Conservation (phyloP, 2,888 invertebrate species). For the Heteromurus nitidus region DNA sequence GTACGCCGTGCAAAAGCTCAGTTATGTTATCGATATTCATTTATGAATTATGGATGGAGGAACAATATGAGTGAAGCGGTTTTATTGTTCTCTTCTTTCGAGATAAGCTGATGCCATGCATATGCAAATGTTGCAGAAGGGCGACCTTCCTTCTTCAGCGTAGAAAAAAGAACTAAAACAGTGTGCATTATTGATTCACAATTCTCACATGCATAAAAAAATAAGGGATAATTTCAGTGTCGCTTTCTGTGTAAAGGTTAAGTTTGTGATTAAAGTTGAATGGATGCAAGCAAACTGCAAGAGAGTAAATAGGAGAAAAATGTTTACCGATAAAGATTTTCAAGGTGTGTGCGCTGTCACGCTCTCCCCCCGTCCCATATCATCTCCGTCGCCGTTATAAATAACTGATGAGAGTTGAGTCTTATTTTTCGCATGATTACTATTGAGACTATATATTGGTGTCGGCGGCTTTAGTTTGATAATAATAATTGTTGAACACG, state of each 20-base stretch:
- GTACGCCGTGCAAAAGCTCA: not conserved
- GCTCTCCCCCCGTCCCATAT: conserved; percentile 13
- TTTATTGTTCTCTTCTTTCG: conserved; percentile 10
- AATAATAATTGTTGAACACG: too few relatives aligned
- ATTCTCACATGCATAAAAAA: conserved; percentile 36
- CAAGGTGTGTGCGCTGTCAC: conserved; percentile 51
- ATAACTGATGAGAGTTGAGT: not conserved
- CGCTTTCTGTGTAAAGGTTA: conserved; percentile 27
- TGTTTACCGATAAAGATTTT: conserved; percentile 37
- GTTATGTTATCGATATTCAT: not conserved
- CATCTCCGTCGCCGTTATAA: not conserved
- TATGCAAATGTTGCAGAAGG: not conserved
- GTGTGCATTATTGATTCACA: conserved; percentile 17
- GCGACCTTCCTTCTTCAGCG: not conserved
- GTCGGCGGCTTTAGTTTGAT: not conserved
- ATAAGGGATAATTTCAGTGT: not conserved
- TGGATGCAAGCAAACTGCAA: not conserved
- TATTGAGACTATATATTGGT: not conserved
- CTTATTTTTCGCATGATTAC: not conserved
- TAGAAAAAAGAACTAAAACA: too few relatives aligned
- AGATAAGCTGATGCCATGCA: not conserved
- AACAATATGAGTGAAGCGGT: conserved; percentile 14
- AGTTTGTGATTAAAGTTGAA: conserved; percentile 20
- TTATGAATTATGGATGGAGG: conserved; percentile 7
- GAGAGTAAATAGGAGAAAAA: not conserved